Conservation (phyloP, 2,888 invertebrate genomes). For the Coelopa pilipes region DNA sequence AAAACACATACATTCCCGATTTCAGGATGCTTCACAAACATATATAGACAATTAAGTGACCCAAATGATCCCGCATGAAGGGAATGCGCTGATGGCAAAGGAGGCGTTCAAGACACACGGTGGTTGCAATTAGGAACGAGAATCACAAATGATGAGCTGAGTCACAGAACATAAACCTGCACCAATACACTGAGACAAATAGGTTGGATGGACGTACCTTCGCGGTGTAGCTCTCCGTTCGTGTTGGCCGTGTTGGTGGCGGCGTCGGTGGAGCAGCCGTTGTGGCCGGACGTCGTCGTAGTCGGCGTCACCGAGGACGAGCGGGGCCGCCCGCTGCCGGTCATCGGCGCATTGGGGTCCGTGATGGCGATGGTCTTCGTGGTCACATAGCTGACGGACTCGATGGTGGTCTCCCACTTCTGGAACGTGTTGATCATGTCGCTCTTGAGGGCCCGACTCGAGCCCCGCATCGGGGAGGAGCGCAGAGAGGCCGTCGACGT, state of each 20-base stretch:
- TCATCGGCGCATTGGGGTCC: too few relatives aligned
- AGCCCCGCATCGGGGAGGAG: constrained; percentile 50
- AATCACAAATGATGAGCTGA: constrained; percentile 12
- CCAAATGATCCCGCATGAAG: too few relatives aligned
- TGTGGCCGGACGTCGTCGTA: background rate
- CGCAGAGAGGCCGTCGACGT: constrained; percentile 57
- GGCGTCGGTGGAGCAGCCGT: too few relatives aligned
- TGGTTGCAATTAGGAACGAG: background rate
- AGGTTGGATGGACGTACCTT: constrained; percentile 32
- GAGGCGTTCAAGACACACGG: too few relatives aligned
- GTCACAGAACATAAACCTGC: background rate
- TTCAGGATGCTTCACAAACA: too few relatives aligned
- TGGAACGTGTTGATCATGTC: constrained; percentile 65
- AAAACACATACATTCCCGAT: too few relatives aligned
- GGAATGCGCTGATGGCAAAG: too few relatives aligned
- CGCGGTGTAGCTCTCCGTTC: constrained; percentile 22
- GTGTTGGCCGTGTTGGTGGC: background rate
- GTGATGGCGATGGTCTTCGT: constrained; percentile 61
- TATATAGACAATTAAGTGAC: too few relatives aligned
- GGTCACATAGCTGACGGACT: constrained; percentile 65
- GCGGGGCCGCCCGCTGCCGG: constrained; percentile 32
- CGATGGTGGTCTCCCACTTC: constrained; percentile 67
- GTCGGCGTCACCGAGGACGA: constrained; percentile 35
- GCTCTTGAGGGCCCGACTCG: constrained; percentile 57
- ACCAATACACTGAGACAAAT: background rate